Evolutionary conservation across 2,797 vertebrate species (phyloP).

Genomic region (Molossus molossus): DNA sequence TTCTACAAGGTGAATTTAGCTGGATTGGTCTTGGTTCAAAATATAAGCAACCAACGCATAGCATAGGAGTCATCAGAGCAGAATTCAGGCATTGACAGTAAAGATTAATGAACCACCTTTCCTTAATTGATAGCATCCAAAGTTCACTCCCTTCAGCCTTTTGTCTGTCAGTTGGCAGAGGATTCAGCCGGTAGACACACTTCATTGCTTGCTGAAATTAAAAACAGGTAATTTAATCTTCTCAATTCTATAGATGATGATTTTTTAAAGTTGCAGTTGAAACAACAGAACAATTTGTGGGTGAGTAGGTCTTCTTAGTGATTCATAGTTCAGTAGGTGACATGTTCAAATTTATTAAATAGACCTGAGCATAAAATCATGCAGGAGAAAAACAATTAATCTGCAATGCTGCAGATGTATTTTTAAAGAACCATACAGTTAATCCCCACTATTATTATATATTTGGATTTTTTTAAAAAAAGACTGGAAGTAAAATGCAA

Average conservation of each 20-base stretch:
- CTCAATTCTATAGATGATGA: constrained; percentile 62
- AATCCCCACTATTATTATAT: constrained; percentile 72
- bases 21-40: constrained; percentile 73
- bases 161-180: constrained; percentile 81
- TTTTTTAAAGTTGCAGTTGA: constrained; percentile 79
- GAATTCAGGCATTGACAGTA: constrained; percentile 83
- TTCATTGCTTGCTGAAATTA: constrained; percentile 84
- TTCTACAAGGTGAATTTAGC: constrained; percentile 68
- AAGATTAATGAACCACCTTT: constrained; percentile 85
- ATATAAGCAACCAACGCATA: constrained; percentile 51
- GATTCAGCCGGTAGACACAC: constrained; percentile 77
- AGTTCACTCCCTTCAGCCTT: constrained; percentile 76
- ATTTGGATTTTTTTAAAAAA: constrained; percentile 60
- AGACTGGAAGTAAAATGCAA: constrained; percentile 12
- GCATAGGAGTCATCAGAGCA: constrained; percentile 66
- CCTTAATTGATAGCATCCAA: constrained; percentile 81
- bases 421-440: constrained; percentile 77
- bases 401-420: constrained; percentile 72
- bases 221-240: constrained; percentile 80
- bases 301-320: constrained; percentile 76
- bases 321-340: constrained; percentile 85
- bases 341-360: constrained; percentile 85
- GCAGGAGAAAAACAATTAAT: constrained; percentile 80
- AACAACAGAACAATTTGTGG: constrained; percentile 76
- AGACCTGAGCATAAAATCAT: constrained; percentile 79